Evolutionary conservation across 2,888 invertebrate species (phyloP).

Genomic region (Anthophora plumipes): DNA sequence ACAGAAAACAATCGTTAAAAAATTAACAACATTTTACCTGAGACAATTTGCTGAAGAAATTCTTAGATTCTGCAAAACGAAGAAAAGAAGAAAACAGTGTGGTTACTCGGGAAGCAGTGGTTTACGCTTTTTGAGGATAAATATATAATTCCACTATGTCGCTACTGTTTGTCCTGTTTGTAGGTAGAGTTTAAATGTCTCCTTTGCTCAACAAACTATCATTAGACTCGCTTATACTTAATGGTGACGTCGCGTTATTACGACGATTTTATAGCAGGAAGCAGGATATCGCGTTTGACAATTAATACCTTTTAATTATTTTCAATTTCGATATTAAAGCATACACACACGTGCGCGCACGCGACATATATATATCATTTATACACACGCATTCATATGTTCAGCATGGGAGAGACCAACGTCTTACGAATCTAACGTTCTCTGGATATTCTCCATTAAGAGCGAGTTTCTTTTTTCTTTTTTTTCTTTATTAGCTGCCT

Average conservation of each 20-base stretch:
- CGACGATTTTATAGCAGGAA: constrained; percentile 51
- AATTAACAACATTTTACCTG: constrained; percentile 10
- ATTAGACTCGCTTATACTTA: constrained; percentile 20
- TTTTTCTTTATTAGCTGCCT: constrained; percentile 25
- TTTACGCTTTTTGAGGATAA: constrained; percentile 3
- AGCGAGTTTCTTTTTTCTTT: too few species aligned
- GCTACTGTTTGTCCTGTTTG: constrained; percentile 60
- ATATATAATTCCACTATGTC: constrained; percentile 23
- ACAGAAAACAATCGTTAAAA: constrained; percentile 15
- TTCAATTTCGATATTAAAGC: constrained; percentile 21
- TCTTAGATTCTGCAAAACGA: background rate
- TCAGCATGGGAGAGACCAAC: constrained; percentile 1
- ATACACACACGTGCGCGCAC: constrained; percentile 15
- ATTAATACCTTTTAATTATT: constrained; percentile 15
- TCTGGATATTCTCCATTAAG: background rate
- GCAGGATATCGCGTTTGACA: constrained; percentile 50
- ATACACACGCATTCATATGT: constrained; percentile 24
- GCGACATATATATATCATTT: constrained; percentile 15
- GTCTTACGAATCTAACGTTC: constrained; percentile 40
- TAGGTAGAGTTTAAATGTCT: constrained; percentile 53
- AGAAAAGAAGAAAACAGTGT: constrained; percentile 18
- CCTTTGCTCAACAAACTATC: constrained; percentile 31
- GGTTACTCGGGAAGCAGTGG: background rate
- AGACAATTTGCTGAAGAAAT: constrained; percentile 10
- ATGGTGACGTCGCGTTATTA: constrained; percentile 23